Conservation (phyloP, 2,797 vertebrate species). For the Chanos chanos region DNA sequence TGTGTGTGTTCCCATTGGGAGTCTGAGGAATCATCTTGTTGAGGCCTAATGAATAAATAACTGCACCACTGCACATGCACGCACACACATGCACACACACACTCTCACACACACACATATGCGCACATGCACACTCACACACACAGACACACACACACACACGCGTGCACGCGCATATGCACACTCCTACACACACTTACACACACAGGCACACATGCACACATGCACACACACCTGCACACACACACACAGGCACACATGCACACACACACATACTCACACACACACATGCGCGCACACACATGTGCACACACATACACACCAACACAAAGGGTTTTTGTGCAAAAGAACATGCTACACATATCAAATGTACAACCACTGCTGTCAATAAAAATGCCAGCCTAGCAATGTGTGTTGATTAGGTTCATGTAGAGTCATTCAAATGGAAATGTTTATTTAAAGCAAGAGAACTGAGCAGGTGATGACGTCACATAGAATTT, state of each 20-base stretch:
- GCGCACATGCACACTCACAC: no score
- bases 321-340: not conserved
- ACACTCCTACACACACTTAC: not conserved
- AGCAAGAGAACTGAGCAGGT: no score
- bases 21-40: not conserved
- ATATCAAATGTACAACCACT: not conserved
- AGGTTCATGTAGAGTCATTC: not conserved
- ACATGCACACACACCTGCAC: not conserved
- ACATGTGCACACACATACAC: not conserved
- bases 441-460: not conserved
- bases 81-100: no score
- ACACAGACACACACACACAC: no score
- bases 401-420: not conserved
- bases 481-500: no score
- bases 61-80: no score
- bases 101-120: no score
- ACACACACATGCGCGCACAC: not conserved
- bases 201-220: not conserved
- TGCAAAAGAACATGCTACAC: not conserved
- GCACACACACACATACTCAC: conserved; percentile 1
- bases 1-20: not conserved
- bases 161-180: no score
- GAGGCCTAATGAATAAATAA: not conserved
- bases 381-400: not conserved
- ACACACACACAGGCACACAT: not conserved